Evolutionary conservation across 1,140 invertebrate species (phyloP).

Genomic region (Aleiodes sp.): DNA sequence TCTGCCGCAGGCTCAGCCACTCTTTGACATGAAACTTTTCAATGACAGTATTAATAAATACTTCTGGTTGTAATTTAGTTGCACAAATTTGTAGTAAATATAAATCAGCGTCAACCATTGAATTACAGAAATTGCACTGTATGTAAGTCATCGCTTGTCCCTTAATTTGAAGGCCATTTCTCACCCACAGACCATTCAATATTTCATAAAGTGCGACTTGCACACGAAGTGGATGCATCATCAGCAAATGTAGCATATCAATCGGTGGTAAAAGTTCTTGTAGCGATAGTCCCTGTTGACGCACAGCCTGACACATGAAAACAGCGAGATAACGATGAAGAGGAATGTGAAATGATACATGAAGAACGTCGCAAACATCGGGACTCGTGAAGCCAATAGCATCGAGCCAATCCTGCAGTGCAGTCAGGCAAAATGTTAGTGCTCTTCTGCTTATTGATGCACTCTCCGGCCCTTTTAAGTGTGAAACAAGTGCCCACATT

Average conservation of each 20-base stretch:
- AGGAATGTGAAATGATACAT: conserved; percentile 95
- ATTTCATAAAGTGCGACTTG: conserved; percentile 97
- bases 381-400: conserved; percentile 79
- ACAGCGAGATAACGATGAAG: conserved; percentile 94
- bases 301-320: conserved; percentile 89
- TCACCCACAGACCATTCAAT: conserved; percentile 91
- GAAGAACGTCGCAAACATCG: conserved; percentile 78
- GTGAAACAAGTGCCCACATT: conserved; percentile 95
- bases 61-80: conserved; percentile 84
- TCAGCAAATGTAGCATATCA: conserved; percentile 81
- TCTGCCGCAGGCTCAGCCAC: conserved; percentile 83
- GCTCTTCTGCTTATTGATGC: conserved; percentile 79
- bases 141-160: conserved; percentile 99
- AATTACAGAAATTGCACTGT: conserved; percentile 98
- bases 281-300: conserved; percentile 80
- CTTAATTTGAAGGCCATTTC: conserved; percentile 97
- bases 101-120: conserved; percentile 96
- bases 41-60: conserved; percentile 86
- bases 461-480: conserved; percentile 80
- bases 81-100: conserved; percentile 94
- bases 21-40: conserved; percentile 90
- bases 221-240: conserved; percentile 87
- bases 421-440: conserved; percentile 76
- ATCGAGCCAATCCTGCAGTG: conserved; percentile 87
- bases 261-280: conserved; percentile 81